Evolutionary conservation across 2,113 vertebrate species (phyloP).

Genomic region (Chascanopsetta lugubris): DNA sequence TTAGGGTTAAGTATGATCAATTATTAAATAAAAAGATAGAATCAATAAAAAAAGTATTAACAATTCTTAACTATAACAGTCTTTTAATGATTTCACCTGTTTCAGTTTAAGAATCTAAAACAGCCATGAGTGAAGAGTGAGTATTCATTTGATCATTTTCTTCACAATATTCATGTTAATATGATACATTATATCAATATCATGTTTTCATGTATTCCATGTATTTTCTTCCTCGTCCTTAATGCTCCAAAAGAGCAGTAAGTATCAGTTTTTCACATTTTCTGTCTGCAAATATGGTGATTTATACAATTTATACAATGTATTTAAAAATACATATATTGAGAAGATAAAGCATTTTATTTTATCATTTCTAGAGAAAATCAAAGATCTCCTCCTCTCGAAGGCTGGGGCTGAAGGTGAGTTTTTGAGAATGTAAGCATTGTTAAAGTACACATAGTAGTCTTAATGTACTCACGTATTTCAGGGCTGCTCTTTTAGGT

Average conservation of each 20-base stretch:
- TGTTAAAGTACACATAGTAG: neutral
- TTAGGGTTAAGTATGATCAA: no score
- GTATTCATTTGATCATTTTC: slow-evolving; percentile 28
- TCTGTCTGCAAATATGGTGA: neutral
- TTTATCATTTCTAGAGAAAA: slow-evolving; percentile 49
- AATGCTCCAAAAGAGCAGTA: slow-evolving; percentile 46
- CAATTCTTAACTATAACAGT: neutral
- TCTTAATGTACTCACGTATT: neutral
- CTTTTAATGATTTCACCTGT: neutral
- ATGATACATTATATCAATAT: neutral
- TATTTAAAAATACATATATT: no score
- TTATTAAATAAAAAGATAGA: no score
- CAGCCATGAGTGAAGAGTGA: slow-evolving; percentile 65
- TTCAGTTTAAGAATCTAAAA: slow-evolving; percentile 17
- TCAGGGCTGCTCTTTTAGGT: no score
- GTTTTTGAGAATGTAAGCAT: neutral
- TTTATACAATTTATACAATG: neutral
- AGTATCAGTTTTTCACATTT: slow-evolving; percentile 40
- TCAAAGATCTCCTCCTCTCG: slow-evolving; percentile 67
- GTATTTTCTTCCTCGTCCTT: slow-evolving; percentile 27
- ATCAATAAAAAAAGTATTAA: no score
- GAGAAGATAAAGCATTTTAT: neutral
- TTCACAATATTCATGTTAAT: no score
- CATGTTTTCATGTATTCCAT: neutral
- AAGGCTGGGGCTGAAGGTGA: slow-evolving; percentile 67